phyloP scores from a whole-genome alignment of 2,888 invertebrate species.

The Chalcis sispes region DNA sequence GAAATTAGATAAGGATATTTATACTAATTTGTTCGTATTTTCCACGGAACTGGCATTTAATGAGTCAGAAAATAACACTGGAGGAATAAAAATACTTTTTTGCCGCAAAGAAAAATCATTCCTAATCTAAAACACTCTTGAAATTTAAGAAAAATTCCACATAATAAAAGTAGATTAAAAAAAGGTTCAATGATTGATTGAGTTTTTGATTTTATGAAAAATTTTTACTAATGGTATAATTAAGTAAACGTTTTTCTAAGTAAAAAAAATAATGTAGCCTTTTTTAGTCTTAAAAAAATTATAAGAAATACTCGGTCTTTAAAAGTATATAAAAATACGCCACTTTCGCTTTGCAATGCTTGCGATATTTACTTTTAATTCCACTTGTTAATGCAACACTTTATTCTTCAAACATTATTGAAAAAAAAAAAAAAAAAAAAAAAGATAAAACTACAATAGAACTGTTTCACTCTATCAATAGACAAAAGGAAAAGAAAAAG shows the following conservation, averaged over 20 bases:
- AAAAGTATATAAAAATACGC: too few relatives aligned
- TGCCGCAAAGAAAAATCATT: too few relatives aligned
- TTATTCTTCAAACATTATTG: background rate
- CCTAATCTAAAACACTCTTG: background rate
- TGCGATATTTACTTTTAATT: too few relatives aligned
- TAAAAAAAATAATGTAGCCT: too few relatives aligned
- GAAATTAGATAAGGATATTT: slow-evolving; percentile 46
- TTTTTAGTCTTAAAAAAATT: too few relatives aligned
- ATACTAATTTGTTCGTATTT: slow-evolving; percentile 42
- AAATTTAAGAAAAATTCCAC: background rate
- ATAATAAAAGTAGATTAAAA: background rate
- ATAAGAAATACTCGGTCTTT: too few relatives aligned
- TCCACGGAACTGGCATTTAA: slow-evolving; percentile 26
- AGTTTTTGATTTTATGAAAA: slow-evolving; percentile 13
- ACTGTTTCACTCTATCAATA: slow-evolving; percentile 11
- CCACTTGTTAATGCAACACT: too few relatives aligned
- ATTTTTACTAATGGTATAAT: background rate
- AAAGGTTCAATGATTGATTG: slow-evolving; percentile 24
- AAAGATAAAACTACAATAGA: background rate
- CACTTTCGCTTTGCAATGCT: too few relatives aligned
- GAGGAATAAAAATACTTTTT: slow-evolving; percentile 8
- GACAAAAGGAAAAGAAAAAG: slow-evolving; percentile 4
- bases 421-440: background rate
- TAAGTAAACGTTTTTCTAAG: background rate
- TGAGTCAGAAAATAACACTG: slow-evolving; percentile 32